Evolutionary conservation across 1,140 invertebrate species (phyloP).

Genomic region (Bombus fervidus): DNA sequence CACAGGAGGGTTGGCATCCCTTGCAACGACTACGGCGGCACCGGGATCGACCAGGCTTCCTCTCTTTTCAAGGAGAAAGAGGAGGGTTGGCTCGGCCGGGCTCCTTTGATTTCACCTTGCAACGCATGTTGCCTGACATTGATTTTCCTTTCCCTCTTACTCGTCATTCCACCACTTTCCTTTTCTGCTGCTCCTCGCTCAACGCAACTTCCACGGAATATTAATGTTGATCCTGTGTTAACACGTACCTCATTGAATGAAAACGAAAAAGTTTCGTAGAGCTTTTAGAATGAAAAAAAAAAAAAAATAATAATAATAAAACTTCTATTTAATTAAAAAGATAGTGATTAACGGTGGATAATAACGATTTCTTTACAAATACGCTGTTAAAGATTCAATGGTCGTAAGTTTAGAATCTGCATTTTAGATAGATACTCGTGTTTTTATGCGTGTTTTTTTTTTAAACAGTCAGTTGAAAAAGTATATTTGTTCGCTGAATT

Average conservation of each 20-base stretch:
- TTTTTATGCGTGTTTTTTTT: too few relatives aligned
- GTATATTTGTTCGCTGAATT: too few relatives aligned
- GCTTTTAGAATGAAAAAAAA: too few relatives aligned
- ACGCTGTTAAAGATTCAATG: too few relatives aligned
- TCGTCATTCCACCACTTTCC: conserved; percentile 30
- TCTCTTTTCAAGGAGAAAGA: conserved; percentile 36
- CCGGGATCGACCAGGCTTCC: conserved; percentile 52
- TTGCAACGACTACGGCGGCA: conserved; percentile 34
- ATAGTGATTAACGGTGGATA: too few relatives aligned
- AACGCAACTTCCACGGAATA: conserved; percentile 5
- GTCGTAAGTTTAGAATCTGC: too few relatives aligned
- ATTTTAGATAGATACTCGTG: too few relatives aligned
- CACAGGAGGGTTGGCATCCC: conserved; percentile 55
- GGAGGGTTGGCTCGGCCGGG: conserved; percentile 37
- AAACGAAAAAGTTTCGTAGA: not conserved
- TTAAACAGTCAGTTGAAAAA: too few relatives aligned
- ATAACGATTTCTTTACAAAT: too few relatives aligned
- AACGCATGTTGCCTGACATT: conserved; percentile 71
- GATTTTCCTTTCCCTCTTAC: conserved; percentile 74
- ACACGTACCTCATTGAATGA: not conserved
- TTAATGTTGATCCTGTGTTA: not conserved
- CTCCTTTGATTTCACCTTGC: conserved; percentile 68
- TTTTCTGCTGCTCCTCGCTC: conserved; percentile 33
- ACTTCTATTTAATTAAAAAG: too few relatives aligned
- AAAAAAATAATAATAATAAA: too few relatives aligned